Evolutionary conservation across 2,888 invertebrate species (phyloP).

Genomic region (Polydesmus complanatus): DNA sequence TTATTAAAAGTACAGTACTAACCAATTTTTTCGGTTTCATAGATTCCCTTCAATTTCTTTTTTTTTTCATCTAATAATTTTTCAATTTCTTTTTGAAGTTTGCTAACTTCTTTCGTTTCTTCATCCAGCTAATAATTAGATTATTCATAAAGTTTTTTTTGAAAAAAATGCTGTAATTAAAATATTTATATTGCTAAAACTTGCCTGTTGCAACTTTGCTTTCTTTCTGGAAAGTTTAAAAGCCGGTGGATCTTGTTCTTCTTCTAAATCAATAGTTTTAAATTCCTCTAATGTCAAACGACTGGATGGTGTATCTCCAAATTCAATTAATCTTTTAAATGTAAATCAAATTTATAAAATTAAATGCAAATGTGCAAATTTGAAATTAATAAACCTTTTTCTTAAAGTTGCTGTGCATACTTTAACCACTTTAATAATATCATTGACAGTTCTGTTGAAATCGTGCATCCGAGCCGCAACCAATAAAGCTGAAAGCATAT

Average conservation of each 20-base stretch:
- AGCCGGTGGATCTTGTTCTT: conserved; percentile 90
- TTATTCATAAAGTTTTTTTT: conserved; percentile 43
- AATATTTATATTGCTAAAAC: conserved; percentile 32
- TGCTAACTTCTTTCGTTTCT: conserved; percentile 44
- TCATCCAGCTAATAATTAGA: conserved; percentile 27
- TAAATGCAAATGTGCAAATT: not conserved
- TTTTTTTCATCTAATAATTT: conserved; percentile 50
- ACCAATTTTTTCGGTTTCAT: not conserved
- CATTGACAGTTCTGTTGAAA: conserved; percentile 68
- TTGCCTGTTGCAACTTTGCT: conserved; percentile 37
- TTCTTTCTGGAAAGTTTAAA: conserved; percentile 80
- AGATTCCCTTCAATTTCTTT: conserved; percentile 24
- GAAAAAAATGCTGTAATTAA: too few species aligned
- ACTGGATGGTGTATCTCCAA: conserved; percentile 92
- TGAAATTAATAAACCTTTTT: conserved; percentile 46
- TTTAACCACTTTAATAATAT: conserved; percentile 87
- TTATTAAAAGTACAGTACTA: not conserved
- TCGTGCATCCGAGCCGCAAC: conserved; percentile 88
- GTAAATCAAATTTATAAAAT: too few species aligned
- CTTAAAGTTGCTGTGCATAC: conserved; percentile 86
- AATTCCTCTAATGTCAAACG: conserved; percentile 91
- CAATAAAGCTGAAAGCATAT: conserved; percentile 54
- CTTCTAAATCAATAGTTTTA: conserved; percentile 88
- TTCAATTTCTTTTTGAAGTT: conserved; percentile 77
- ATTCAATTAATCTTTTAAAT: conserved; percentile 87